These are phyloP conservation scores for Trachelus tabidus DNA, from an alignment of 2,888 invertebrate species.

Conservation along the genomic window DNA sequence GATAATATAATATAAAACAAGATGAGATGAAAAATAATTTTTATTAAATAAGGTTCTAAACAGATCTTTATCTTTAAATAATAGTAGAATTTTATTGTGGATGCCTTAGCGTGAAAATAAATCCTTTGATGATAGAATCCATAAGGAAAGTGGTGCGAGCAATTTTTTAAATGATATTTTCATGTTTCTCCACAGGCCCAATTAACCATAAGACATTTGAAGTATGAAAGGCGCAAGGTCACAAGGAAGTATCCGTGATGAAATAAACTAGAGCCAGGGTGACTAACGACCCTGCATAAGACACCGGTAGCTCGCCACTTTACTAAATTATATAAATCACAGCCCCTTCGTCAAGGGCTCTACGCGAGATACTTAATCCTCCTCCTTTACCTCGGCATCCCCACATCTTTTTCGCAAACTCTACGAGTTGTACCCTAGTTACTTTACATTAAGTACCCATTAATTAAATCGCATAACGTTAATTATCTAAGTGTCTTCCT, in stretches of 20 bases:
- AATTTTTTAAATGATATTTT: not conserved
- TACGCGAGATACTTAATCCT: constrained; percentile 50
- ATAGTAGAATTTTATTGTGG: no score
- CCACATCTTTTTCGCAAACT: constrained; percentile 17
- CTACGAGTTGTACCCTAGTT: constrained; percentile 43
- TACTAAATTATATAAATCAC: constrained; percentile 65
- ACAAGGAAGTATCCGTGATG: not conserved
- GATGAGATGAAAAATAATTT: not conserved
- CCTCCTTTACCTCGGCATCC: constrained; percentile 25
- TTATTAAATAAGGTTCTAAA: no score
- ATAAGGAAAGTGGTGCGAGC: not conserved
- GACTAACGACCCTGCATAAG: constrained; percentile 52
- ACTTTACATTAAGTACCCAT: constrained; percentile 56
- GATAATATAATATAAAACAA: not conserved
- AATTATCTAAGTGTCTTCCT: constrained; percentile 45
- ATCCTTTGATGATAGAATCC: not conserved
- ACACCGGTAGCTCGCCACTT: constrained; percentile 54
- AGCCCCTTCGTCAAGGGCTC: constrained; percentile 55
- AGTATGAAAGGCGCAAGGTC: not conserved
- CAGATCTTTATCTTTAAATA: no score
- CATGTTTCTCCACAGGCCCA: not conserved
- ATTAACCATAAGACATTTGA: not conserved
- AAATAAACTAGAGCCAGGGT: constrained; percentile 25
- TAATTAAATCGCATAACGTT: constrained; percentile 53
- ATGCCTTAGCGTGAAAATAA: no score